Base-by-base conservation (phyloP, 1,140 invertebrate species). In the Danaus melanippus region DNA sequence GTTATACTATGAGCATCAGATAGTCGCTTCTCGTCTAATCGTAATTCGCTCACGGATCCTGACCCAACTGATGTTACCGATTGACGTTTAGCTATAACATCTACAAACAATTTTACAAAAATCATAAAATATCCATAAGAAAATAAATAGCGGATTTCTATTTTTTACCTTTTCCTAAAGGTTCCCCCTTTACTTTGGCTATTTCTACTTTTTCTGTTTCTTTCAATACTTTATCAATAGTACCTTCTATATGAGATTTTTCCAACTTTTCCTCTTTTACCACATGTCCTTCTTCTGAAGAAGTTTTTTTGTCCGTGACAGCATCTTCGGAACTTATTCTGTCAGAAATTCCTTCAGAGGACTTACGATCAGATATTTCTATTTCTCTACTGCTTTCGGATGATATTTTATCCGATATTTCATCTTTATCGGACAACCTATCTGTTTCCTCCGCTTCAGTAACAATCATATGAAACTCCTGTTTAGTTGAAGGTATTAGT, bases 301-400 rank as follows among this genome's bases (percentile, higher is more conserved):
- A 87, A n/a, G 86, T 84, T 45, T 84, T 84, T 56, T 87, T 87
- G 50, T 87, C 86, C 7, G 87, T 88, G 0, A 88, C 87, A 15
- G 79, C 87, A 60, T 87, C 86, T 78, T 88, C 87, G 0, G 87
- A 88, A 56, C 84, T 86, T 55, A 88, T 87, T 62, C 67, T 84
- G 56, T 87, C 86, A 32, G 86, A 88, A 56, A 86, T 76, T n/a
- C 77, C 85, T 57, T 88, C 87, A 6, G 87, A 88, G 49, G 82
- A 88, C 63, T 88, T 88, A 46, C 82, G 66, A 17, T 88, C 87
- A 12, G 87, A 88, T 43, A 88, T 84, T 75, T 88, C 87, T 32
- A 88, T 77, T 67, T 88, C 87, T 51, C 85, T 69, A 56, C 87
- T 88, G 64, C 79, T 84, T 70, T 88, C 87, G n/a, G 87, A 88